Evolutionary conservation across 1,140 invertebrate genomes (phyloP), one percentile per base, ranked within the genome.

Genomic region (Diabrotica virgifera): DNA sequence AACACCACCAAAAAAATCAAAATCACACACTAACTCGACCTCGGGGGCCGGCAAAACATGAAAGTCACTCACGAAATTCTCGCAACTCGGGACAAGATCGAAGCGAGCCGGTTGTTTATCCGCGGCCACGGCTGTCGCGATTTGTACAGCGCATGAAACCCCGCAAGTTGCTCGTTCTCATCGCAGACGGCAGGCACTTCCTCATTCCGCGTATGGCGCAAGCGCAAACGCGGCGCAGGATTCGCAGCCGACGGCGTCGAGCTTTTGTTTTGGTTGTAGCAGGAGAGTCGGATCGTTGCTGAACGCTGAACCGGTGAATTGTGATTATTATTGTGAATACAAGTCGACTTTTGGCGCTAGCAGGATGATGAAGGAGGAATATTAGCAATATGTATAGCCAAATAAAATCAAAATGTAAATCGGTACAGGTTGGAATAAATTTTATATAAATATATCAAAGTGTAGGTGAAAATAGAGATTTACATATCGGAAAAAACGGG

Each of bases 61-160:
- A 50, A 50, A 35, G n/a, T 13, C 24, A 11, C 36, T 36, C 24
- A 12, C n/a, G 13, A 36, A 9, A 11, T 38, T 36, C 36, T 9
- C 40, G 40, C 59, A 12, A 37, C 40, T 10, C 40, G 11, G 9
- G n/a, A 14, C 2, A 60, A 50, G 46, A 36, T 38, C 36, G 59
- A 14, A 60, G 24, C 13, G 36, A 62, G 61, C 40, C 13, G 52
- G 35, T 62, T 24, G 35, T 38, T 40, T 13, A 35, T 11, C 37
- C 46, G 35, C 36, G 36, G 52, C 36, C 61, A 50, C 61, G 61
- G 52, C 61, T 11, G 35, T 38, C 61, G 61, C 61, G 61, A 56
- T 62, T 62, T 38, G 51, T 55, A 54, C 61, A 37, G 61, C 53
- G 38, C 61, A 50, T 62, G 46, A 38, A 13, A 46, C 40, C 40